Evolutionary conservation across 2,113 vertebrate genomes (phyloP).

Genomic region (Scytalopus superciliaris): DNA sequence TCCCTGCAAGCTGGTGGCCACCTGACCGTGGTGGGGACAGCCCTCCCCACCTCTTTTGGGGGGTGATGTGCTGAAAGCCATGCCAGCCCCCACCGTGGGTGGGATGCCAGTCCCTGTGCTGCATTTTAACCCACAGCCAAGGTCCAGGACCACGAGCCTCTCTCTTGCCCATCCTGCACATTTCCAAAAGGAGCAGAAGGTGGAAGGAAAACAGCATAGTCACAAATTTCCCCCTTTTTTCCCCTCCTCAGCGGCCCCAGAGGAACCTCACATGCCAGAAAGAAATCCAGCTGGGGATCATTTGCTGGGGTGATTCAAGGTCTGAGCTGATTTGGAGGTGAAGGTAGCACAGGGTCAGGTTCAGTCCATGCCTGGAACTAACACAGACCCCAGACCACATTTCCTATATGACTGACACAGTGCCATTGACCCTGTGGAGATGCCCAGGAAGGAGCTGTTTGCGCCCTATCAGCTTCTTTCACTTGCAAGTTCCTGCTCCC

Average conservation of each 20-base stretch:
- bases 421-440: fast-evolving
- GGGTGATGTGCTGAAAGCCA: fast-evolving
- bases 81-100: background rate
- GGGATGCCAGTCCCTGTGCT: background rate
- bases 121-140: fast-evolving
- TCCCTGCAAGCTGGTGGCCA: background rate
- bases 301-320: background rate
- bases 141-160: background rate
- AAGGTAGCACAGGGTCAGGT: background rate
- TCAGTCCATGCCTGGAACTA: background rate
- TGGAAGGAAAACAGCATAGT: background rate
- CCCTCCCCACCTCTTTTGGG: background rate
- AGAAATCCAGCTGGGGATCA: background rate
- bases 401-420: fast-evolving
- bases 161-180: fast-evolving
- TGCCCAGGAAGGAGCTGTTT: background rate
- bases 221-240: fast-evolving
- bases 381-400: background rate
- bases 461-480: fast-evolving
- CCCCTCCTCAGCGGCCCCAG: background rate
- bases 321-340: background rate
- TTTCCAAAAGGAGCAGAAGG: background rate
- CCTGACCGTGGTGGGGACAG: fast-evolving
- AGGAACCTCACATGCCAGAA: background rate
- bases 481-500: background rate